These are phyloP conservation scores for Verasper variegatus DNA, from an alignment of 2,113 vertebrate genomes.

Conservation along the genomic window DNA sequence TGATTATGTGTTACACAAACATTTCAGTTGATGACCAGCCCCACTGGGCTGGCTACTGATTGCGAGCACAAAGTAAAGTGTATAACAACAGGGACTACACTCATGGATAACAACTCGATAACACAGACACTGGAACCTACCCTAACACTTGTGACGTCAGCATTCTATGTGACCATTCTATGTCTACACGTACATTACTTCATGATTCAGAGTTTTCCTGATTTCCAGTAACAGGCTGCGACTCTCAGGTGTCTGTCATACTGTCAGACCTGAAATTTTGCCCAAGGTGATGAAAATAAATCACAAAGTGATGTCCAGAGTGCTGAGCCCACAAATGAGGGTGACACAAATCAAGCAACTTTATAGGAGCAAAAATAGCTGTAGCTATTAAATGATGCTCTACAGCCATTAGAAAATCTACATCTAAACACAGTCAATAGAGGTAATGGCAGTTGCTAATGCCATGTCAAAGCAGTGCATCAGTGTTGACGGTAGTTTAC, in stretches of 20 bases:
- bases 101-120: neutral
- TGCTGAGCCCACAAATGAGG: constrained; percentile 2
- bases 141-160: neutral
- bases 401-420: neutral
- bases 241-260: neutral
- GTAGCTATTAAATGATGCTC: neutral
- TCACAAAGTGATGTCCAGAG: neutral
- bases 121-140: neutral
- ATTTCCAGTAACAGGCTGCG: neutral
- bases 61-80: neutral
- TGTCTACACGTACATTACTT: neutral
- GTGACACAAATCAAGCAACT: neutral
- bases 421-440: constrained; percentile 13
- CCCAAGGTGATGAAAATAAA: neutral
- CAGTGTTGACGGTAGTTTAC: constrained; percentile 11
- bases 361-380: neutral
- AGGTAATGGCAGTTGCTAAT: constrained; percentile 21
- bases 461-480: neutral
- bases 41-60: neutral
- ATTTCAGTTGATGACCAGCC: neutral
- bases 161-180: neutral
- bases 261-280: neutral
- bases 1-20: neutral
- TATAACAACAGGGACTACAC: neutral
- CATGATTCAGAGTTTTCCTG: too few relatives aligned